Evolutionary conservation across 2,113 vertebrate species (phyloP), one percentile per base, ranked within the genome.

Genomic region (Ptyas mucosa): DNA sequence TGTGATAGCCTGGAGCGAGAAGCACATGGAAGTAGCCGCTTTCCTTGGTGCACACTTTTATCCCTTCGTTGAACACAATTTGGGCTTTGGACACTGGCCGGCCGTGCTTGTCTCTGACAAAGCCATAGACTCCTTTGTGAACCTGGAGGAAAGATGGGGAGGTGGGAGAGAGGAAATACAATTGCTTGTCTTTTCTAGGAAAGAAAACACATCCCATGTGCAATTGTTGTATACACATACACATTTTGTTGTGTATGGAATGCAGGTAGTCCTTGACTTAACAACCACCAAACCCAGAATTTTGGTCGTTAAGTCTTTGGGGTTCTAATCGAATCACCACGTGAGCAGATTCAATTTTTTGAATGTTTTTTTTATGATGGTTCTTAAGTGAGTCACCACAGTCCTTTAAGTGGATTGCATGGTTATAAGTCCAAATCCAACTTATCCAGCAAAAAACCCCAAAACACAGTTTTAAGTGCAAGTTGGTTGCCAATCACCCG

Each of bases 1-100:
- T 98, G 94, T 99, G 98, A 89, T 97, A 97, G n/a, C 99, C 99
- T 0, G 99, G 99, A 55, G 98, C 98, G 96, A 99, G 95, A 3
- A 99, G 97, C 0, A 98, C 98, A 0, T 98, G 99, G 97, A 99
- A 99, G 96, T 98, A 98, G 2, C 99, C 99, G 1, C 98, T 98
- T 89, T 99, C 98, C 93, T 96, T 96, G 3, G 98, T 98, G 86
- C 95, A 98, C 7, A 99, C 97, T 88, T 96, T 98, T 92, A 99
- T 96, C 12, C 98, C 97, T 85, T 98, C 98, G 20, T 99, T 99
- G 92, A 99, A 94, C 12, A 99, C 97, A 90, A 99, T 98, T 92
- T 98, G 96, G 2, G 99, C 99, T 87, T 98, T 99, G 85, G 97
- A 97, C 81, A 99, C 97, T 6, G 99, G 97, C 94, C 98, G 99